Evolutionary conservation across 2,888 invertebrate species (phyloP), one percentile per base, ranked within the genome.

Genomic region (Melieria picta): DNA sequence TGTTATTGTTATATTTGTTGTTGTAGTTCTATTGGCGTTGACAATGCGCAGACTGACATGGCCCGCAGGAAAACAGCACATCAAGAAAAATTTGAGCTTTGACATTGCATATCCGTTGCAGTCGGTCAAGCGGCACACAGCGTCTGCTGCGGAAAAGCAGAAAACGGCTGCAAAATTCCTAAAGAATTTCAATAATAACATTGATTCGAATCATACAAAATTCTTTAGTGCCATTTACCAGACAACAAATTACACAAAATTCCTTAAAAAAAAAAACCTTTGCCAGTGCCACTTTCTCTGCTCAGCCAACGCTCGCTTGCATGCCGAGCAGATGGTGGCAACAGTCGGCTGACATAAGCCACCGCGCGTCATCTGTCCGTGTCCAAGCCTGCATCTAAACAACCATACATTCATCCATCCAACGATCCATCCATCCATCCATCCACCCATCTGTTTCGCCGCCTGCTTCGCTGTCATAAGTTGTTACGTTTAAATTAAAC

Each of bases 21-120:
- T 2, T 30, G 30, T 30, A 0, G 30, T 30, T 30, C 30, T 30
- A 30, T 30, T 30, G 30, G 30, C 30, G 30, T 30, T 30, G 30
- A 30, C 30, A 30, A 30, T 30, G 30, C 30, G 1, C 30, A 30
- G 30, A 30, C 30, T 30, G 30, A 30, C 30, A 30, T 30, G 30
- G 30, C 30, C 30, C 30, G 30, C 30, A 30, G 30, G 30, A 30
- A 30, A 30, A 30, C 30, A 60, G 58, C 13, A 63, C 48, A 45
- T 64, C 56, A 66, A 66, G 74, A 74, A 74, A 72, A 74, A 72
- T 74, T 58, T 69, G 72, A 65, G 65, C 70, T 74, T 72, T 74
- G 74, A 72, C 74, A 67, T 65, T 74, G 74, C 74, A 66, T 72
- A 74, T 74, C 74, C 74, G 72, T 74, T 72, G 67, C 68, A 74